Evolutionary conservation across 2,888 invertebrate species (phyloP), one percentile per base, ranked within the genome.

Genomic region (Calameuta filiformis): DNA sequence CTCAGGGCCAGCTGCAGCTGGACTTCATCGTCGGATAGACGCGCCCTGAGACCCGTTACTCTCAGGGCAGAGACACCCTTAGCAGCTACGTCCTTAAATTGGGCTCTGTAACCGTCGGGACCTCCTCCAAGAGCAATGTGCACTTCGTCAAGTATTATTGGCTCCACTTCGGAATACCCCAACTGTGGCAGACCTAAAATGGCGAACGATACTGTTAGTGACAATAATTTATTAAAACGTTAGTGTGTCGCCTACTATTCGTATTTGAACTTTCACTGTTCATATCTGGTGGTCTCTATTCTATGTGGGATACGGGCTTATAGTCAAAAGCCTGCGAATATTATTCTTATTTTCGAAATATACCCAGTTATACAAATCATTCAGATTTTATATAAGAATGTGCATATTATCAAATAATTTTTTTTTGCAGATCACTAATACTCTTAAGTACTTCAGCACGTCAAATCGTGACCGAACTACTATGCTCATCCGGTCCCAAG

Each of bases 1-100:
- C 94, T 95, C 86, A 97, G 93, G 40, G 96, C 96, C 90, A 97
- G 92, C 91, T 97, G 97, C 91, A 96, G 95, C 92, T 97, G 97
- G 82, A 96, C 93, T 3, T 95, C 95, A 83, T 96, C 95, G 35
- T 91, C 90, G 35, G 83, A 79, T 12, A 90, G 75, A 74, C 88
- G 92, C 90, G 92, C 95, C 95, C 96, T 95, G 83, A 97, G 94
- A 84, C 95, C 96, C 3, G 95, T 96, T 77, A 97, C 94, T 75
- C 96, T 95, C 90, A 97, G 93, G 85, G 96, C 95, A 85, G 96
- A 96, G 35, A 97, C 96, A 30, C 97, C 97, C 83, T 93, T 95
- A 0, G 97, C 96, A 83, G 96, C 94, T 84, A 97, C 96, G 86
- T 97, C 95, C 81, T 94, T 94, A 92, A 97, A 97, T 71, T 95